Percentiles rank a stretch among this genome's conserved stretches.
These are phyloP conservation scores for Ahaetulla prasina DNA, from an alignment of 2,113 vertebrate genomes.

Conservation along the genomic window DNA sequence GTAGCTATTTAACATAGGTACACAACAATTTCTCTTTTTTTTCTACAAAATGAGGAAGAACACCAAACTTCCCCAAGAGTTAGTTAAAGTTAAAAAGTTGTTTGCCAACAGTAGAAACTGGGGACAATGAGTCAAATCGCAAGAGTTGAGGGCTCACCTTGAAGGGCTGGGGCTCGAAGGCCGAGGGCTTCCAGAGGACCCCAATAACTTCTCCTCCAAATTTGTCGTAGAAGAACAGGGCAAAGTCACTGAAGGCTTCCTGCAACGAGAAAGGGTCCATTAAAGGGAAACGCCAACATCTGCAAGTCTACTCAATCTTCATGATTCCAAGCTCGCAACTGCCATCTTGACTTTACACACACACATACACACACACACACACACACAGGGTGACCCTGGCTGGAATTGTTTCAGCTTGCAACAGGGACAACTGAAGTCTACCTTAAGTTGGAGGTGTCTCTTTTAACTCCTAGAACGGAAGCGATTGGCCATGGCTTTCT, in stretches of 20 bases:
- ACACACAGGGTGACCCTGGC: background rate
- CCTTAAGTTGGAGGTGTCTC: background rate
- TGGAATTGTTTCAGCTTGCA: background rate
- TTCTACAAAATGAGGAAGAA: background rate
- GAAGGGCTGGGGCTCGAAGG: slow-evolving; percentile 83
- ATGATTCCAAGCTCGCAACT: background rate
- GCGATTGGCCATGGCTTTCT: background rate
- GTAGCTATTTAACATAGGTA: background rate
- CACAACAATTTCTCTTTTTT: background rate
- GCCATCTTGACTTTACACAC: background rate
- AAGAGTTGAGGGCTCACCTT: slow-evolving; percentile 72
- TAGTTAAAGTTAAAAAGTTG: background rate
- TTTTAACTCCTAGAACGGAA: background rate
- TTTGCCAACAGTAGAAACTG: background rate
- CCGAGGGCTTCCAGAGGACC: slow-evolving; percentile 90
- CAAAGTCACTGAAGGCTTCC: slow-evolving; percentile 85
- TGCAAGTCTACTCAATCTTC: background rate
- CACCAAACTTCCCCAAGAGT: background rate
- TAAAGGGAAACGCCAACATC: background rate
- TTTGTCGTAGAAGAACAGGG: slow-evolving; percentile 91
- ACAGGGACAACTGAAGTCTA: background rate
- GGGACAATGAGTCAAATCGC: background rate
- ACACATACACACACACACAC: too few relatives aligned
- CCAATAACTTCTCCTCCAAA: slow-evolving; percentile 87
- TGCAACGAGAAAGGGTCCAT: slow-evolving; percentile 43